These are phyloP conservation scores for Vulpes lagopus DNA, from an alignment of 2,113 vertebrate genomes.

Conservation along the genomic window DNA sequence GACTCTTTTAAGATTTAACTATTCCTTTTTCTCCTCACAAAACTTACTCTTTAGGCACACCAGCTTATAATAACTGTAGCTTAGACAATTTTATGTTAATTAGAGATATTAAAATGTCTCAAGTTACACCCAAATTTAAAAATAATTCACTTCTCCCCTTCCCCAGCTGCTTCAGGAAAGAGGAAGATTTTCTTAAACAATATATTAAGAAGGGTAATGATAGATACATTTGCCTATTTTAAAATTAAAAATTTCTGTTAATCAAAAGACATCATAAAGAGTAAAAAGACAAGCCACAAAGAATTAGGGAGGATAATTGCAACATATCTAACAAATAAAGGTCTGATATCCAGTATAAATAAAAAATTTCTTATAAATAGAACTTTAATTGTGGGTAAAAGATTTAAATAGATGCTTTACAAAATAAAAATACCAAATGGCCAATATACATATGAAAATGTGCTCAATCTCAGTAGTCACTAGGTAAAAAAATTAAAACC, in stretches of 20 bases:
- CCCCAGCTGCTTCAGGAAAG: not conserved
- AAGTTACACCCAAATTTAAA: not conserved
- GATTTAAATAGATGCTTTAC: not conserved
- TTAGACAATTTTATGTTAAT: not conserved
- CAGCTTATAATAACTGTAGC: not conserved
- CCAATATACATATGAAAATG: not conserved
- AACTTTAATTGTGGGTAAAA: constrained; percentile 19
- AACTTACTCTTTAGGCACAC: not conserved
- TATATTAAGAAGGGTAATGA: not conserved
- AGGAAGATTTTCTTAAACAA: not conserved
- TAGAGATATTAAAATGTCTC: not conserved
- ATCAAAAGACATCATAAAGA: not conserved
- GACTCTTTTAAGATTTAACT: not conserved
- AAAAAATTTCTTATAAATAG: not conserved
- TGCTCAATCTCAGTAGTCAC: not conserved
- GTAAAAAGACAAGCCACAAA: not conserved
- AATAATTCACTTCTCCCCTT: not conserved
- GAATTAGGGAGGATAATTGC: not conserved
- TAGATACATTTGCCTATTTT: not conserved
- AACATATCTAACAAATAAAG: not conserved
- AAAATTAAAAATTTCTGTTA: not conserved
- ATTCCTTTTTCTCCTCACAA: not conserved
- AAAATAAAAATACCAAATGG: not conserved
- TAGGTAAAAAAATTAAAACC: not conserved
- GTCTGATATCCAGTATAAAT: not conserved